phyloP scores from a whole-genome alignment of 2,888 invertebrate species.

The Choreutis nemorana region DNA sequence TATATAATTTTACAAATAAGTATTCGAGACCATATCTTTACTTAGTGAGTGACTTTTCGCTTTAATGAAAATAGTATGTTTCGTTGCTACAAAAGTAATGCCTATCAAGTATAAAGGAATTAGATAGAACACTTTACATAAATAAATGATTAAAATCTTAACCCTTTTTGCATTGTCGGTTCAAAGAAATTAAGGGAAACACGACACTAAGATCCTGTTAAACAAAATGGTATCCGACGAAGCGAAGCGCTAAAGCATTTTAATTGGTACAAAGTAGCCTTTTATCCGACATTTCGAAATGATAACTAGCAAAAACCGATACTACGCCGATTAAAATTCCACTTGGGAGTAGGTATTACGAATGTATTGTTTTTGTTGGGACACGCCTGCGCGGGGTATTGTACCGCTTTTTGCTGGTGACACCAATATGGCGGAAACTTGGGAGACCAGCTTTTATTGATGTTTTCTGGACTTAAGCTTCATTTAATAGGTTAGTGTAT shows the following conservation, averaged over 20 bases:
- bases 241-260: too few relatives aligned
- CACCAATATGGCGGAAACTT: conserved; percentile 22
- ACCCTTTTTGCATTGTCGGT: conserved; percentile 39
- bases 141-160: background rate
- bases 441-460: conserved; percentile 1
- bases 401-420: conserved; percentile 25
- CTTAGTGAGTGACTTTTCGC: too few relatives aligned
- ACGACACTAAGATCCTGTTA: too few relatives aligned
- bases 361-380: conserved; percentile 37
- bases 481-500: too few relatives aligned
- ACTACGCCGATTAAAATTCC: conserved; percentile 36
- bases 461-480: too few relatives aligned
- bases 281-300: conserved; percentile 36
- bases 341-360: conserved; percentile 40
- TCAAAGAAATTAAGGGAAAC: too few relatives aligned
- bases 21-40: too few relatives aligned
- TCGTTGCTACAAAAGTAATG: too few relatives aligned
- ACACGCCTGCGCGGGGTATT: conserved; percentile 29
- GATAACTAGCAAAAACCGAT: conserved; percentile 30
- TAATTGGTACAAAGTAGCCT: conserved; percentile 53
- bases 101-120: too few relatives aligned
- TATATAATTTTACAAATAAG: too few relatives aligned
- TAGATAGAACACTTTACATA: background rate
- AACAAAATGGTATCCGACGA: too few relatives aligned
- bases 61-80: too few relatives aligned